Evolutionary conservation across 2,113 vertebrate species (phyloP).

Genomic region (Callorhinus ursinus): DNA sequence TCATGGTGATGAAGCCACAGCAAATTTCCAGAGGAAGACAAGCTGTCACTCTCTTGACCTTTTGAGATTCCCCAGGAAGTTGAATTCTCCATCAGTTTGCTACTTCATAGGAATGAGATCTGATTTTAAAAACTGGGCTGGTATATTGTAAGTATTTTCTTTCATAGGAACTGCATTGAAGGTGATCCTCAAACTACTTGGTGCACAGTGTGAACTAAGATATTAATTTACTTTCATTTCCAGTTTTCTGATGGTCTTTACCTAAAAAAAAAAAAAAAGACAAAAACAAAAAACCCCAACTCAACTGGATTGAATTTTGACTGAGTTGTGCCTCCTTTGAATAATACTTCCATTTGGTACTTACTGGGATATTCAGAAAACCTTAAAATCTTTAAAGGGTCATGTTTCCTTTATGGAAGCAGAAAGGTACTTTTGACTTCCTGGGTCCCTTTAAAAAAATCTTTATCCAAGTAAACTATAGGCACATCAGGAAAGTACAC

Average conservation of each 20-base stretch:
- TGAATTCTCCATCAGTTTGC: background rate
- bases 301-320: background rate
- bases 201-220: background rate
- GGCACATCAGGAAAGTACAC: background rate
- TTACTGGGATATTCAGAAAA: background rate
- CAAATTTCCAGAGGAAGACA: constrained; percentile 64
- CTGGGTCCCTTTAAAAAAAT: background rate
- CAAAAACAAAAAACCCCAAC: background rate
- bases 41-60: constrained; percentile 61
- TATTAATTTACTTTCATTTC: constrained; percentile 26
- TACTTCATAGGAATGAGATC: background rate
- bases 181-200: background rate
- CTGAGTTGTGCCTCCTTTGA: background rate
- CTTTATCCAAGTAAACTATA: background rate
- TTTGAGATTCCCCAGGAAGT: constrained; percentile 44
- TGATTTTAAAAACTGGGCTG: background rate
- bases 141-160: background rate
- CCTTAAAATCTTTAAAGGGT: background rate
- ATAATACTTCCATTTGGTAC: background rate
- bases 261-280: background rate
- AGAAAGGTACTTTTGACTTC: background rate
- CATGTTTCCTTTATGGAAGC: background rate
- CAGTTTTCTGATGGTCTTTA: background rate
- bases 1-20: constrained; percentile 53
- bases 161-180: background rate